Conservation (phyloP, 2,888 invertebrate genomes). For the Agrochola lota region DNA sequence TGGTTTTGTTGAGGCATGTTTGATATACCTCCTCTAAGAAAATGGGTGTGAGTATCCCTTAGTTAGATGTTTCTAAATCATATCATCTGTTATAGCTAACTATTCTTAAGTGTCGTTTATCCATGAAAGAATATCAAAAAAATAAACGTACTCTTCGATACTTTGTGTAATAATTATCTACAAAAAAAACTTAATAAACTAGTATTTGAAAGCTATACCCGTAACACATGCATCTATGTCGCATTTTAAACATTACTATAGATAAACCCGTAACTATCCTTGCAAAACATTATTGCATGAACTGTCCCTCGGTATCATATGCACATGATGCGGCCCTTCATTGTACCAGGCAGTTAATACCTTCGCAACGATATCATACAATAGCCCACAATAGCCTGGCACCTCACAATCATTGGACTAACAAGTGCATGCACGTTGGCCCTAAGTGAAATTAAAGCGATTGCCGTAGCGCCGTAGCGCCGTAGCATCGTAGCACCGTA, state of each 20-base stretch:
- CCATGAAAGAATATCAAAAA: neutral
- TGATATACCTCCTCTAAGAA: neutral
- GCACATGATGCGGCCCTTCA: slow-evolving; percentile 12
- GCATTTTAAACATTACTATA: neutral
- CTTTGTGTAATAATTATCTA: too few species aligned
- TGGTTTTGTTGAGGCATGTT: neutral
- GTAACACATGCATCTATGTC: neutral
- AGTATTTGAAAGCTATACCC: neutral
- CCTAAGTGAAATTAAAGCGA: slow-evolving; percentile 54
- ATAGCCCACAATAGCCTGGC: slow-evolving; percentile 26
- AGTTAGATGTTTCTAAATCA: neutral
- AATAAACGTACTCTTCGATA: too few species aligned
- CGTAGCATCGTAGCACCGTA: slow-evolving; percentile 59
- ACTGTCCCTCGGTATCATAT: neutral
- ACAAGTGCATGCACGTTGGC: slow-evolving; percentile 48
- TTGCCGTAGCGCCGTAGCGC: slow-evolving; percentile 55
- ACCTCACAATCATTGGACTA: slow-evolving; percentile 46
- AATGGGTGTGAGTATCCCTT: neutral
- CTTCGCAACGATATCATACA: slow-evolving; percentile 5
- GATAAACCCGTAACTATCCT: too few species aligned
- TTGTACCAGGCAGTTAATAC: slow-evolving; percentile 17
- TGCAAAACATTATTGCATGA: slow-evolving; percentile 17
- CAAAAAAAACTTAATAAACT: neutral
- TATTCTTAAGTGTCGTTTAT: neutral
- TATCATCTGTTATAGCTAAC: neutral